Evolutionary conservation across 2,113 vertebrate genomes (phyloP), one percentile per base, ranked within the genome.

Genomic region (Cheilinus undulatus): DNA sequence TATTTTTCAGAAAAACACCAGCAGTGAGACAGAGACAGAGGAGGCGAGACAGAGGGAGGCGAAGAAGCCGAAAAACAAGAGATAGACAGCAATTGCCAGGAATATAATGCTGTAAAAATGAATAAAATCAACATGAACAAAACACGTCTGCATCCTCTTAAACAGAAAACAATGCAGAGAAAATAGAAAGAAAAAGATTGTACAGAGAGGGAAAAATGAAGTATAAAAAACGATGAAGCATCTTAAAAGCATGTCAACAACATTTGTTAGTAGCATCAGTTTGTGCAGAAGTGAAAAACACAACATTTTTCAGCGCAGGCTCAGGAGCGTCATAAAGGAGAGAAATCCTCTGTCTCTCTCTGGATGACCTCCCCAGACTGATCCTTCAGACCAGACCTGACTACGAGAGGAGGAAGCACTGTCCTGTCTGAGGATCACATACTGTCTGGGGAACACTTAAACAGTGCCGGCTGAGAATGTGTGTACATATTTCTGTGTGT

Each of bases 1-100:
- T 96, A 95, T 94, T 95, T 95, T 95, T 96, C 95, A 93, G 93
- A 94, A 94, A 76, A 95, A 94, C 85, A 89, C 80, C 82, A 89
- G 84, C 84, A 73, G 71, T 46, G 60, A 81, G 78, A 75, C 67
- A 65, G 38, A 69, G 73, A 84, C 68, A 72, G 73, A 73, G 56
- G 32, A 51, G 84, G 67, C 23, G 60, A 86, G 71, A 82, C 43
- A 69, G 52, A 75, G 69, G 53, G 69, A 54, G 58, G 61, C 52
- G 12, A 84, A 76, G 28, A 79, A 77, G 60, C 34, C 73, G 81
- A 69, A 23, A 48, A 65, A 57, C 46, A 69, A 68, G 64, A 70
- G 43, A 54, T 56, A 52, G 14, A 74, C 61, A 60, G 52, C 49
- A 60, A 3, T 71, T 34, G n/a, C 27, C 8, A 30, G 26, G 38